Evolutionary conservation across 2,113 vertebrate genomes (phyloP), one percentile per base, ranked within the genome.

Genomic region (Rhabdornis inornatus): DNA sequence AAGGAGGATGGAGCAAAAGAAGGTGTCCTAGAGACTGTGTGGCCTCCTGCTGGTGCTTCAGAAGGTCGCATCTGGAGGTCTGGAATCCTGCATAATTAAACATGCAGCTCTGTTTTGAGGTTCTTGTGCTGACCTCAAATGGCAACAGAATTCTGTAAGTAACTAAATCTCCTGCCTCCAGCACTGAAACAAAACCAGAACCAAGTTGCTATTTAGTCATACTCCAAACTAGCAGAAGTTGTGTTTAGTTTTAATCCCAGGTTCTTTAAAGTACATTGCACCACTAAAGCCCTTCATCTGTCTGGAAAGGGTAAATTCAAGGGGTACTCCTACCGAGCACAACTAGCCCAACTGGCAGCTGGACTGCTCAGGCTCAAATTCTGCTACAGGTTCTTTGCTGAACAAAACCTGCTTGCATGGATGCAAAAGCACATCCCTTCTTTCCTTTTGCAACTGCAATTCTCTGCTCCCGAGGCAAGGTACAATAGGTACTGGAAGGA

Each of bases 251-350:
- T 86, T 77, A 74, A 89, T 77, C 11, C 10, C 9, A 9, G 5
- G 5, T 40, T 75, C 9, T 15, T 87, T 57, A 28, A 49, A 37
- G 6, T 20, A 10, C 20, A 16, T 19, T 25, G 37, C 6, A 31
- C 7, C 37, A 21, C 17, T 4, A 15, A 49, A 56, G 33, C 28
- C 24, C 30, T 69, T 64, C 1, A n/a, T 37, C 22, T 56, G 15
- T 6, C 31, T 7, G 3, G 16, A 56, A 76, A 45, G 17, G 13
- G 14, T 9, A 7, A 19, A 39, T 28, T 72, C 40, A 30, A 0
- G 2, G 8, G 23, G 2, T 69, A 9, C 0, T 83, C 33, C 15
- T 39, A 30, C 42, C 0, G 6, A 60, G 13, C 10, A 23, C 19
- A 56, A 1, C 25, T 33, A 22, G 27, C n/a, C 52, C 6, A 72